Percentiles rank a stretch among this genome's conserved stretches.
phyloP scores from a whole-genome alignment of 2,888 invertebrate genomes.

The Tetanocera ferruginea region DNA sequence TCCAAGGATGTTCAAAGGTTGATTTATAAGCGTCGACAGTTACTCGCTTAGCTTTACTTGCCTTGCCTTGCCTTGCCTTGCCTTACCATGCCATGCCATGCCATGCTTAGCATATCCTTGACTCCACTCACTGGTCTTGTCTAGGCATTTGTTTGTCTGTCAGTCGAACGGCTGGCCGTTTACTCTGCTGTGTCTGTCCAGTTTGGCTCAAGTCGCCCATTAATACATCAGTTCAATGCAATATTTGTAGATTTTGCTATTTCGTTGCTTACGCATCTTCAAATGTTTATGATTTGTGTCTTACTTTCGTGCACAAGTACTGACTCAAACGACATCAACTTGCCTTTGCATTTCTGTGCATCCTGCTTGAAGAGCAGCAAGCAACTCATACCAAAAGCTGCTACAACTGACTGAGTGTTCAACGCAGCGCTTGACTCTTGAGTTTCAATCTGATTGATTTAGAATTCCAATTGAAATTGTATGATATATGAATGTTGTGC shows the following conservation, averaged over 20 bases:
- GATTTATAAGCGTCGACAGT: conserved; percentile 60
- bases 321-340: neutral
- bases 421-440: conserved; percentile 19
- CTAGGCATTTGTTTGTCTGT: conserved; percentile 23
- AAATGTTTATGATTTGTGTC: conserved; percentile 65
- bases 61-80: conserved; percentile 25
- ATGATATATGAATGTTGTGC: conserved; percentile 64
- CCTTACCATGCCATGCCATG: conserved; percentile 24
- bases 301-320: conserved; percentile 53
- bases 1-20: conserved; percentile 50
- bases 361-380: neutral
- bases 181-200: neutral
- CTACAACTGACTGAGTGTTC: neutral
- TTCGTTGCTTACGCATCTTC: conserved; percentile 47
- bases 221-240: conserved; percentile 68
- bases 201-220: conserved; percentile 53
- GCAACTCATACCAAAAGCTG: neutral
- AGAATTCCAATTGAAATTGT: conserved; percentile 68
- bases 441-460: conserved; percentile 67
- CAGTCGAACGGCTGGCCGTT: neutral
- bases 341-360: conserved; percentile 12
- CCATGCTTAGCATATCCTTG: conserved; percentile 41
- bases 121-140: conserved; percentile 50
- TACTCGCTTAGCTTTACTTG: conserved; percentile 46
- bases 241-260: conserved; percentile 57